A percentile compares a stretch with the other conserved stretches of the same genome.
Evolutionary conservation across 2,888 invertebrate genomes (phyloP).

Genomic region (Chrysodeixis includens): DNA sequence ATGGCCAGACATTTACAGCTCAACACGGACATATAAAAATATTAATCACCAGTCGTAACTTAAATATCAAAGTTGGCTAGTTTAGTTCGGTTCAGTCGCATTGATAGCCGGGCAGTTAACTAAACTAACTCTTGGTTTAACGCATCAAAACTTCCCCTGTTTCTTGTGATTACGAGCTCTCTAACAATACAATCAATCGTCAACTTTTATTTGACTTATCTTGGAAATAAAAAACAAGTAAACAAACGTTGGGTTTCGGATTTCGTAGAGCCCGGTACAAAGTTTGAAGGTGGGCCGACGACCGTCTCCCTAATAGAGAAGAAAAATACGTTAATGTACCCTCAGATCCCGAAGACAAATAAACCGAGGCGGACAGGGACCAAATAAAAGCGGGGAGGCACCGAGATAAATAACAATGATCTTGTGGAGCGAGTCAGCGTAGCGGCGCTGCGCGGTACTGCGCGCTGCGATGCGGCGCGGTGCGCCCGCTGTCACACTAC

Average conservation of each 20-base stretch:
- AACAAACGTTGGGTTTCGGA: constrained; percentile 78
- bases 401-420: constrained; percentile 87
- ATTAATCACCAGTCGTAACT: constrained; percentile 64
- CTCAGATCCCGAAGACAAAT: constrained; percentile 88
- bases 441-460: constrained; percentile 27
- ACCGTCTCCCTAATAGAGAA: constrained; percentile 88
- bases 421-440: constrained; percentile 70
- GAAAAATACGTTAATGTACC: constrained; percentile 89
- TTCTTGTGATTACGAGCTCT: constrained; percentile 78
- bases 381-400: constrained; percentile 85
- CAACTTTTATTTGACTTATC: constrained; percentile 88
- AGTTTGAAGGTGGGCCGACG: constrained; percentile 86
- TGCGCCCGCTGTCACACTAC: constrained; percentile 66
- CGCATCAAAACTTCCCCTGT: constrained; percentile 72
- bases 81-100: constrained; percentile 63
- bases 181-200: constrained; percentile 86
- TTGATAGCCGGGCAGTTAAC: constrained; percentile 69
- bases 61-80: constrained; percentile 70
- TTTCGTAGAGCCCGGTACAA: constrained; percentile 77
- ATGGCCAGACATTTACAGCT: constrained; percentile 61
- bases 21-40: constrained; percentile 64
- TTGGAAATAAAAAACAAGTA: constrained; percentile 84
- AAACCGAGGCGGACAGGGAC: constrained; percentile 85
- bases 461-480: constrained; percentile 51
- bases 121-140: constrained; percentile 71